Conservation (phyloP, 1,140 invertebrate species). For the Drosophila ohnishii region DNA sequence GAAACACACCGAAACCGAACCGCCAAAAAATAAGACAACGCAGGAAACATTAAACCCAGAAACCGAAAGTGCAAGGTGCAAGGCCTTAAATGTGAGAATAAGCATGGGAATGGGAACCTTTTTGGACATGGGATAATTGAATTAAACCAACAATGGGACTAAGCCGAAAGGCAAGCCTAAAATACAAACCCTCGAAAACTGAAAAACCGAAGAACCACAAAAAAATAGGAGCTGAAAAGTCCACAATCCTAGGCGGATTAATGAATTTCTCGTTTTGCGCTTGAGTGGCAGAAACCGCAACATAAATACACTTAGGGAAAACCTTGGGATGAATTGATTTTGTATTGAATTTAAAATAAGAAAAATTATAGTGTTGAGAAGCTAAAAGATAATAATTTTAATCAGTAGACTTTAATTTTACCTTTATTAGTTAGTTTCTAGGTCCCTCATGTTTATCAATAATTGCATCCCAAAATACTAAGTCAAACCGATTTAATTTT, state of each 20-base stretch:
- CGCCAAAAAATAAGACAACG: conserved; percentile 29
- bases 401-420: too few relatives aligned
- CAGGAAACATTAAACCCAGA: conserved; percentile 45
- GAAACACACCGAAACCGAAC: conserved; percentile 16
- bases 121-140: conserved; percentile 45
- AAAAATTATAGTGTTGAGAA: too few relatives aligned
- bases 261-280: conserved; percentile 74
- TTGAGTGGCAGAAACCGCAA: conserved; percentile 62
- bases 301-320: background rate
- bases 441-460: background rate
- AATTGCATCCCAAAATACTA: background rate
- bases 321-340: too few relatives aligned
- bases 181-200: conserved; percentile 25
- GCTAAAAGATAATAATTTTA: too few relatives aligned
- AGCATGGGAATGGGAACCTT: conserved; percentile 31
- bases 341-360: too few relatives aligned
- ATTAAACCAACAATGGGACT: conserved; percentile 54
- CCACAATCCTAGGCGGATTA: conserved; percentile 58
- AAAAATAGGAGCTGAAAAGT: conserved; percentile 40
- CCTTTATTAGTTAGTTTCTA: too few relatives aligned
- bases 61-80: conserved; percentile 72
- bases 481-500: background rate
- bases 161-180: conserved; percentile 46
- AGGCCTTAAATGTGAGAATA: conserved; percentile 47
- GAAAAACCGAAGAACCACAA: conserved; percentile 9